Evolutionary conservation across 2,113 vertebrate genomes (phyloP).

Genomic region (Poeciliopsis retropinna): DNA sequence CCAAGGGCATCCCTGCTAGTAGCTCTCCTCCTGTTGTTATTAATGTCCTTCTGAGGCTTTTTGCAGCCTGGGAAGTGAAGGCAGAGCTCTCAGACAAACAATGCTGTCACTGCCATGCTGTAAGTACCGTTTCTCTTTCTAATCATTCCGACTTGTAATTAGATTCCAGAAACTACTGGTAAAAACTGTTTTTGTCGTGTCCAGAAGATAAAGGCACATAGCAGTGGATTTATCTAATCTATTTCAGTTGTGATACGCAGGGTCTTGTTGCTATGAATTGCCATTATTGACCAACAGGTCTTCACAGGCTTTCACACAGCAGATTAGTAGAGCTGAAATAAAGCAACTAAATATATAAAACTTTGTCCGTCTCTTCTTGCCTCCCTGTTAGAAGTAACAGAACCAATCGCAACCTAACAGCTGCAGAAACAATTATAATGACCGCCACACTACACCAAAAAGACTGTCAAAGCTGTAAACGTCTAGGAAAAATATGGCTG

Average conservation of each 20-base stretch:
- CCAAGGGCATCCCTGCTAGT: constrained; percentile 41
- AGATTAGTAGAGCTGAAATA: constrained; percentile 38
- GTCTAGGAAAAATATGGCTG: constrained; percentile 34
- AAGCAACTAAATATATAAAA: constrained; percentile 34
- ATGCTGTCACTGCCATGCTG: constrained; percentile 11
- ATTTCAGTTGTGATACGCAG: constrained; percentile 58
- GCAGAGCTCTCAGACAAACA: constrained; percentile 23
- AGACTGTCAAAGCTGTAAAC: constrained; percentile 28
- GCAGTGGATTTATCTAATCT: constrained; percentile 39
- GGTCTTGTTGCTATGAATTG: constrained; percentile 72
- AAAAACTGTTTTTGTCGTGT: constrained; percentile 33
- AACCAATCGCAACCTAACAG: constrained; percentile 37
- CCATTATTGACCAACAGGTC: constrained; percentile 63
- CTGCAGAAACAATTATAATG: constrained; percentile 37
- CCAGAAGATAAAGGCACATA: constrained; percentile 40
- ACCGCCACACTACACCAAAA: constrained; percentile 7
- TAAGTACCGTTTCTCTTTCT: constrained; percentile 36
- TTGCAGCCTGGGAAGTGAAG: constrained; percentile 10
- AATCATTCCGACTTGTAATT: constrained; percentile 44
- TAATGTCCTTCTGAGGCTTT: constrained; percentile 6
- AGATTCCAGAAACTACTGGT: constrained; percentile 36
- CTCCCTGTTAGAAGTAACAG: constrained; percentile 22
- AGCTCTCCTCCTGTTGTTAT: constrained; percentile 30
- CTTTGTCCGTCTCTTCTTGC: constrained; percentile 10
- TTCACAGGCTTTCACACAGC: constrained; percentile 17